Evolutionary conservation across 2,888 invertebrate genomes (phyloP).

Genomic region (Allygus modestus): DNA sequence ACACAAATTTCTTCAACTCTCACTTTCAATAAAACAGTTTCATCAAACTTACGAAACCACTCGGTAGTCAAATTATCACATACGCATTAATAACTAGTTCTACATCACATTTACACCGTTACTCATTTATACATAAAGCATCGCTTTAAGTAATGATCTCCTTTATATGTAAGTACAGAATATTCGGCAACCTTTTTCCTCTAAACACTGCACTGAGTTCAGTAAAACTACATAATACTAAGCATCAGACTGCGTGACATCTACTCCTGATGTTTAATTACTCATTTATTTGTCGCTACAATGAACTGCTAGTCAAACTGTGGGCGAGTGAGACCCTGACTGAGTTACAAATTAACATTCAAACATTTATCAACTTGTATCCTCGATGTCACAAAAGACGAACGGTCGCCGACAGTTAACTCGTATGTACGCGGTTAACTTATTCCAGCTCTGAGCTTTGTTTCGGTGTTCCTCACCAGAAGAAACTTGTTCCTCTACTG

Average conservation of each 20-base stretch:
- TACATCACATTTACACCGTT: neutral
- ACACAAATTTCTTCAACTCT: too few species aligned
- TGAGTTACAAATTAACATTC: neutral
- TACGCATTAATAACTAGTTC: neutral
- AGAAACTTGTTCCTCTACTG: neutral
- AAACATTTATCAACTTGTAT: neutral
- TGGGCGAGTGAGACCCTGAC: too few species aligned
- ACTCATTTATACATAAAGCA: neutral
- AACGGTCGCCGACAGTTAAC: neutral
- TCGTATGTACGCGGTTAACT: too few species aligned
- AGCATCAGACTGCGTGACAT: neutral
- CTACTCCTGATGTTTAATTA: too few species aligned
- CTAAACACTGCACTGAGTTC: neutral
- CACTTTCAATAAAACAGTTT: neutral
- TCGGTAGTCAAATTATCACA: neutral
- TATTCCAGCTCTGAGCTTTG: too few species aligned
- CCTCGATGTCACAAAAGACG: neutral
- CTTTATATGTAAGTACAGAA: neutral
- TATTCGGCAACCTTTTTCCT: neutral
- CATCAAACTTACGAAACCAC: neutral
- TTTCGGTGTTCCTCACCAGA: neutral
- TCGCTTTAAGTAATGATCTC: neutral
- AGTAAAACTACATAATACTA: slow-evolving; percentile 28
- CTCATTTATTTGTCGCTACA: too few species aligned
- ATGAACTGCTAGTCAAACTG: too few species aligned